These are phyloP conservation scores for Taxidea taxus DNA, from an alignment of 2,113 vertebrate species.

Conservation along the genomic window DNA sequence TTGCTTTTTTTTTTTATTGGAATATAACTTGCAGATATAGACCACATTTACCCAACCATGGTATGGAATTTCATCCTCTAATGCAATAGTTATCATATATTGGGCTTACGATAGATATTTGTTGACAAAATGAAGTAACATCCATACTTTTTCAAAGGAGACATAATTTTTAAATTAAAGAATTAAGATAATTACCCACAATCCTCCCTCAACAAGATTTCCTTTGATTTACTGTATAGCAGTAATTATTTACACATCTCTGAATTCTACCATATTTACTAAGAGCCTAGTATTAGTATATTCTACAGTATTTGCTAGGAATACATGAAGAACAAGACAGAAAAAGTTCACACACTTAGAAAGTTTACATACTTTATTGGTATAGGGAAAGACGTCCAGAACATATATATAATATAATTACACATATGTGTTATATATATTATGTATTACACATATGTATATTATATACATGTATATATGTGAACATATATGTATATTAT, in stretches of 20 bases:
- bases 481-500: neutral
- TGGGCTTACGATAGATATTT: neutral
- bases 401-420: neutral
- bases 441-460: neutral
- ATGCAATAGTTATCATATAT: neutral
- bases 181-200: neutral
- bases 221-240: neutral
- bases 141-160: neutral
- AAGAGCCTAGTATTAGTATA: neutral
- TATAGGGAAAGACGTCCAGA: neutral
- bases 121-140: neutral
- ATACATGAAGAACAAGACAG: neutral
- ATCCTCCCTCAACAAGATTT: neutral
- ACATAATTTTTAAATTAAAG: neutral
- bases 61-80: neutral
- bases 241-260: neutral
- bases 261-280: neutral
- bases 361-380: neutral
- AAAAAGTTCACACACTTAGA: neutral
- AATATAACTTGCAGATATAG: neutral
- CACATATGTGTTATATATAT: neutral
- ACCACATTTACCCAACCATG: neutral
- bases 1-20: neutral
- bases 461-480: neutral
- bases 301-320: neutral